Evolutionary conservation across 2,888 invertebrate species (phyloP).

Genomic region (Hypena proboscidalis): DNA sequence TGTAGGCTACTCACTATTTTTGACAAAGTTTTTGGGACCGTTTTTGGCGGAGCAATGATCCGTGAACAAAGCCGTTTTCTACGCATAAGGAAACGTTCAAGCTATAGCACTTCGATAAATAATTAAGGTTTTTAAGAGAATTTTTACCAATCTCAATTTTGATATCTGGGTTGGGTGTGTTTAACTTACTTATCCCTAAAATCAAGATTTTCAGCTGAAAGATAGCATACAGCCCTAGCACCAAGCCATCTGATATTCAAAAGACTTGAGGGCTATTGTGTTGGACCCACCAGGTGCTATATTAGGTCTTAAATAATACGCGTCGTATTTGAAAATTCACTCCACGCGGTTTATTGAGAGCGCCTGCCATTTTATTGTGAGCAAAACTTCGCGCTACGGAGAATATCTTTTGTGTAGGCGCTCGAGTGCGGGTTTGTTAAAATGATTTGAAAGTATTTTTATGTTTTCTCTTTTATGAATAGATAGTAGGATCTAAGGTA

Average conservation of each 20-base stretch:
- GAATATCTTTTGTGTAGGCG: slow-evolving; percentile 47
- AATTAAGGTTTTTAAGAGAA: no score
- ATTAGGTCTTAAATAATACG: slow-evolving; percentile 44
- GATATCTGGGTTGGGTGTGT: no score
- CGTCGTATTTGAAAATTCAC: slow-evolving; percentile 41
- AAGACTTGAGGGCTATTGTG: slow-evolving; percentile 40
- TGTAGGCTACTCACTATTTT: no score
- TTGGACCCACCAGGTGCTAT: slow-evolving; percentile 31
- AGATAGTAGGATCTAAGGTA: slow-evolving; percentile 12
- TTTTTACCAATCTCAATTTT: no score
- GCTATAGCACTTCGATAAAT: no score
- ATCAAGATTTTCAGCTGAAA: no score
- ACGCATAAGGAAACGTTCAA: no score
- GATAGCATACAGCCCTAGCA: slow-evolving; percentile 25
- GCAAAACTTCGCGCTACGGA: slow-evolving; percentile 37
- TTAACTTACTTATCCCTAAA: no score
- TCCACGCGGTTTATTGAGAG: slow-evolving; percentile 43
- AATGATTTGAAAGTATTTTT: slow-evolving; percentile 29
- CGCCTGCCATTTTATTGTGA: slow-evolving; percentile 49
- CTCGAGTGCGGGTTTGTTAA: slow-evolving; percentile 30
- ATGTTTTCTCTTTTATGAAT: slow-evolving; percentile 12
- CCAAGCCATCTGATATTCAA: slow-evolving; percentile 40
- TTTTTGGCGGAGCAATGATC: no score
- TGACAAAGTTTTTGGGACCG: no score
- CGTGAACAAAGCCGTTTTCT: no score